These are phyloP conservation scores for Lagopus leucura DNA, from an alignment of 2,113 vertebrate species.

Conservation along the genomic window DNA sequence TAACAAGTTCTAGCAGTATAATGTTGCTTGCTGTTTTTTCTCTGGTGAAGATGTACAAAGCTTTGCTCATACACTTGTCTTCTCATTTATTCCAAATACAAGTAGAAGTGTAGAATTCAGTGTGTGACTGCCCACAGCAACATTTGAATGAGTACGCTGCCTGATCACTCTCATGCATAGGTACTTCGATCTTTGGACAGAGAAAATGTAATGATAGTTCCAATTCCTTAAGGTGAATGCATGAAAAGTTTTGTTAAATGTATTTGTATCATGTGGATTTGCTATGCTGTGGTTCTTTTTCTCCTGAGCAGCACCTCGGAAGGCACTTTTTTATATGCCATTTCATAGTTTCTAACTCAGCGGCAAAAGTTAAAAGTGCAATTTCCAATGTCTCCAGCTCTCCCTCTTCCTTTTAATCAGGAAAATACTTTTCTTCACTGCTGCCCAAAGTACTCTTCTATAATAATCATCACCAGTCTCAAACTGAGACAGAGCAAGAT, in stretches of 20 bases:
- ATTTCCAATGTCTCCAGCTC: background rate
- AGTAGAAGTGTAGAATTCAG: background rate
- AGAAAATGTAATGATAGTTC: background rate
- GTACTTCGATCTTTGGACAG: background rate
- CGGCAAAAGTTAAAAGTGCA: background rate
- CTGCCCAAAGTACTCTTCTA: background rate
- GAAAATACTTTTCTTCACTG: background rate
- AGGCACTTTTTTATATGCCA: background rate
- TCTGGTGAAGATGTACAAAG: background rate
- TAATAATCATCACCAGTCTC: background rate
- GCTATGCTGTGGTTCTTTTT: background rate
- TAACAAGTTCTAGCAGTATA: background rate
- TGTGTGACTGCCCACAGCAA: background rate
- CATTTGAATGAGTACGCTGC: background rate
- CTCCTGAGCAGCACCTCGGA: background rate
- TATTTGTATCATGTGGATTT: background rate
- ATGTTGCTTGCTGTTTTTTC: background rate
- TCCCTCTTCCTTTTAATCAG: background rate
- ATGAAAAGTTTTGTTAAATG: background rate
- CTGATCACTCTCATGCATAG: background rate
- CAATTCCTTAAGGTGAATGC: background rate
- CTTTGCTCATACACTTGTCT: background rate
- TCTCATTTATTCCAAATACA: background rate
- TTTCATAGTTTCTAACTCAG: background rate
- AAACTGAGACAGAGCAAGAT: background rate